phyloP scores from a whole-genome alignment of 2,888 invertebrate genomes.

The Masnerella sp. region DNA sequence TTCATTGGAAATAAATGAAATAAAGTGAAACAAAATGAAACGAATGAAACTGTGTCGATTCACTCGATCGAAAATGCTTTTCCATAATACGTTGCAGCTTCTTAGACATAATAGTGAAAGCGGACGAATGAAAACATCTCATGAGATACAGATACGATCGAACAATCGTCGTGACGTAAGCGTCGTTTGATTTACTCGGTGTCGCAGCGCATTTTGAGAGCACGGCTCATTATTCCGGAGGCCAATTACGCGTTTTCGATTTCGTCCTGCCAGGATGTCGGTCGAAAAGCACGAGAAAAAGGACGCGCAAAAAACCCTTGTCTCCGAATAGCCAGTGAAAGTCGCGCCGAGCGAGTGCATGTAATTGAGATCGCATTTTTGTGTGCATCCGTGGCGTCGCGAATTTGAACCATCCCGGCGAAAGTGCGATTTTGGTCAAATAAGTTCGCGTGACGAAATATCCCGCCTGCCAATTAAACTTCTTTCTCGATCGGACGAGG shows the following conservation, averaged over 20 bases:
- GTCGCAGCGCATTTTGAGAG: slow-evolving; percentile 36
- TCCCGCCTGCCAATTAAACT: slow-evolving; percentile 16
- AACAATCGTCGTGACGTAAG: slow-evolving; percentile 56
- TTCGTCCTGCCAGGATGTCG: slow-evolving; percentile 9
- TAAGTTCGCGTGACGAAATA: slow-evolving; percentile 40
- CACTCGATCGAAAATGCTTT: slow-evolving; percentile 8
- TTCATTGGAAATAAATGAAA: neutral
- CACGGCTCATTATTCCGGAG: slow-evolving; percentile 35
- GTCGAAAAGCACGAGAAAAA: slow-evolving; percentile 13
- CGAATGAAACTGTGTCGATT: neutral
- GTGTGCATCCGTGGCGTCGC: slow-evolving; percentile 40
- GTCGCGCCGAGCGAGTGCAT: slow-evolving; percentile 45
- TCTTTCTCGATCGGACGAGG: neutral
- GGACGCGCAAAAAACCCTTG: slow-evolving; percentile 8
- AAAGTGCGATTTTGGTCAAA: slow-evolving; percentile 52
- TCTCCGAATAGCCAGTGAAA: slow-evolving; percentile 57
- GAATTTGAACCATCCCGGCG: slow-evolving; percentile 48
- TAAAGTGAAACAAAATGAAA: neutral
- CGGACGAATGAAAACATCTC: slow-evolving; percentile 47
- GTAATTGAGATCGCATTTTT: slow-evolving; percentile 59
- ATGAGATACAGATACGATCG: slow-evolving; percentile 58
- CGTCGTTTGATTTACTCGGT: slow-evolving; percentile 46
- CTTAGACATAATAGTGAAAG: slow-evolving; percentile 62
- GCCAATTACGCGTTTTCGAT: slow-evolving; percentile 35
- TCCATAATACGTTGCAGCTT: slow-evolving; percentile 30